Base-by-base conservation (phyloP, 2,797 vertebrate species). In the Alauda arvensis region DNA sequence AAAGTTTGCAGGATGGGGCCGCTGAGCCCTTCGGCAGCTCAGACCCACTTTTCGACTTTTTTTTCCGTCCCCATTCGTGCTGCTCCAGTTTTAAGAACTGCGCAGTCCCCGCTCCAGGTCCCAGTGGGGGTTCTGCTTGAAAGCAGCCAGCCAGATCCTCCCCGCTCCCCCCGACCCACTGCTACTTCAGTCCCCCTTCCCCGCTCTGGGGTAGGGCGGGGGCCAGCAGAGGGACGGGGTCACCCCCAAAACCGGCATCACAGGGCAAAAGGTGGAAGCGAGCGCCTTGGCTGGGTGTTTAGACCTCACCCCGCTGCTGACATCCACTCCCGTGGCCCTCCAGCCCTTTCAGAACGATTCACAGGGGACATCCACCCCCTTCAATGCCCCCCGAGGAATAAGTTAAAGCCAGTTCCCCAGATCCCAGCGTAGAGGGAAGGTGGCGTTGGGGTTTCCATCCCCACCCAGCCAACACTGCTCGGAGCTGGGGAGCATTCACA, bases 401-500 rank as follows among this genome's bases (percentile, higher is more conserved):
- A 77, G 18, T 63, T 45, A 57, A 83, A 79, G 62, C 8, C 4
- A 15, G 31, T 81, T 89, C 79, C 80, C 59, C 13, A 3, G 40
- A 60, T 48, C 45, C 63, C 17, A 42, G 74, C 19, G 3, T 3
- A 34, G 45, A 43, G 49, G 34, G 71, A 71, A 70, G 18, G 67
- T 3, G 4, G 75, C 3, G 1, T 26, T 81, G 88, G 88, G 82
- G 61, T 61, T 77, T 66, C 63, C 77, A 74, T 59, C 28, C n/a
- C 28, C 33, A 20, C 29, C 5, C 12, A 13, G 53, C 9, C 12
- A 13, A 56, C 9, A 14, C 62, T 53, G 2, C 24, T 13, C 4
- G 34, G 75, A 94, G 92, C 87, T 69, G 66, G 81, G 84, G 61
- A 93, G 92, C 89, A 89, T 94, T 94, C 88, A 85, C 93, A 91